A percentile compares a stretch with the other conserved stretches of the same genome.
phyloP scores from a whole-genome alignment of 2,888 invertebrate species.

The Lagria hirta region DNA sequence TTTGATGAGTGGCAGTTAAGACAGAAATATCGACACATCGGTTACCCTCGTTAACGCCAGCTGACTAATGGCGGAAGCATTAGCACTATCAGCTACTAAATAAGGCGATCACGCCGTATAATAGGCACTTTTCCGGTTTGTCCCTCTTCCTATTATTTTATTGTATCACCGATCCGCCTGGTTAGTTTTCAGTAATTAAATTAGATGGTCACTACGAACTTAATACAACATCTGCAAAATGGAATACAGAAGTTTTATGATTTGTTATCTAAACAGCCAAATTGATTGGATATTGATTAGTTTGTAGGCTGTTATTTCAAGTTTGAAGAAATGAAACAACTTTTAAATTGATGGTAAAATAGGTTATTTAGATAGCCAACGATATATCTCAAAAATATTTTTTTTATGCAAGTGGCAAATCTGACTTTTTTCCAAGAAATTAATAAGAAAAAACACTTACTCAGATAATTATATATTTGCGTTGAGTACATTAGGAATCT shows the following conservation, averaged over 20 bases:
- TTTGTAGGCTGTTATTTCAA: conserved; percentile 10
- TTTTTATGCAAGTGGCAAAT: too few relatives aligned
- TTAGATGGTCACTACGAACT: conserved; percentile 40
- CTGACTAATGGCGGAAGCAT: conserved; percentile 56
- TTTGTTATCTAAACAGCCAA: conserved; percentile 28
- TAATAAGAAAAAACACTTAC: too few relatives aligned
- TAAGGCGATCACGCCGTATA: conserved; percentile 52
- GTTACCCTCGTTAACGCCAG: conserved; percentile 54
- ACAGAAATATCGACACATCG: conserved; percentile 49
- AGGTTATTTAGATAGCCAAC: too few relatives aligned
- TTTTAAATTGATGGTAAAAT: background rate
- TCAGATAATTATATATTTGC: too few relatives aligned
- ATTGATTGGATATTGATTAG: conserved; percentile 23
- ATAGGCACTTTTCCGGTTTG: conserved; percentile 51
- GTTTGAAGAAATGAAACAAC: background rate
- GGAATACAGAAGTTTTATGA: conserved; percentile 36
- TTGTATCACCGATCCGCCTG: conserved; percentile 37
- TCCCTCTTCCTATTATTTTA: conserved; percentile 44
- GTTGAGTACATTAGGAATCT: too few relatives aligned
- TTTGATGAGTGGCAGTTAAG: conserved; percentile 33
- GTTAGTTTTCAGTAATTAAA: conserved; percentile 44
- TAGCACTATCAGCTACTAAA: conserved; percentile 52
- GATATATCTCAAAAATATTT: too few relatives aligned
- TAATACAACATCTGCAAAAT: conserved; percentile 44
- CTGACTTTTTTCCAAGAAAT: too few relatives aligned